These are phyloP conservation scores for Temnothorax rugatulus DNA, from an alignment of 2,888 invertebrate species.

Conservation along the genomic window DNA sequence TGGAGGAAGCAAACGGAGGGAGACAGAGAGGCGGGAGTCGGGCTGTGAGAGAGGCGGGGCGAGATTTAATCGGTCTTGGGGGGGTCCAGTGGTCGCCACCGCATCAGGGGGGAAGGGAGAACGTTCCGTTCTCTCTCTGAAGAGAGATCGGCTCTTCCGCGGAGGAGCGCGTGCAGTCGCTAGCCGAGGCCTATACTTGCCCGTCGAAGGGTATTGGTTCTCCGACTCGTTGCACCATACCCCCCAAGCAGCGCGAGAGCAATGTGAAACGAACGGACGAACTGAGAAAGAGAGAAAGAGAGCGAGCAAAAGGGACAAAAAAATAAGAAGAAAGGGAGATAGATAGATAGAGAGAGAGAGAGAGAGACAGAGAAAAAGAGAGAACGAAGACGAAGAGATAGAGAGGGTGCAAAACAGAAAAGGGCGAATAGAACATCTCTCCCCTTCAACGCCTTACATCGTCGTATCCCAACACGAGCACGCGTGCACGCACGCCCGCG, in stretches of 20 bases:
- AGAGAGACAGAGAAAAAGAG: neutral
- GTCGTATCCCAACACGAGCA: constrained; percentile 38
- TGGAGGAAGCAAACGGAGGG: constrained; percentile 59
- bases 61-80: constrained; percentile 81
- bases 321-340: neutral
- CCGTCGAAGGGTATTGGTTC: constrained; percentile 82
- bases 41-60: constrained; percentile 79
- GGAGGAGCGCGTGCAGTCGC: constrained; percentile 84
- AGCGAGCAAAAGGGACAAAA: neutral
- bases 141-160: constrained; percentile 81
- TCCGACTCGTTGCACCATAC: constrained; percentile 70
- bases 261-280: constrained; percentile 33
- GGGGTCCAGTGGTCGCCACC: constrained; percentile 75
- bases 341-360: neutral
- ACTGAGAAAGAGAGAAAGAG: constrained; percentile 54
- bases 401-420: constrained; percentile 29
- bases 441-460: constrained; percentile 57
- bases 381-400: neutral
- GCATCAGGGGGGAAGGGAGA: constrained; percentile 69
- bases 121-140: constrained; percentile 75
- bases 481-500: constrained; percentile 59
- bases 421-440: constrained; percentile 56
- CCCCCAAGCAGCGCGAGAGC: constrained; percentile 62
- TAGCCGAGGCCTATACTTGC: constrained; percentile 84
- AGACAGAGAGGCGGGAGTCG: constrained; percentile 65